phyloP scores from a whole-genome alignment of 1,140 invertebrate genomes.

The Helicoverpa zea region DNA sequence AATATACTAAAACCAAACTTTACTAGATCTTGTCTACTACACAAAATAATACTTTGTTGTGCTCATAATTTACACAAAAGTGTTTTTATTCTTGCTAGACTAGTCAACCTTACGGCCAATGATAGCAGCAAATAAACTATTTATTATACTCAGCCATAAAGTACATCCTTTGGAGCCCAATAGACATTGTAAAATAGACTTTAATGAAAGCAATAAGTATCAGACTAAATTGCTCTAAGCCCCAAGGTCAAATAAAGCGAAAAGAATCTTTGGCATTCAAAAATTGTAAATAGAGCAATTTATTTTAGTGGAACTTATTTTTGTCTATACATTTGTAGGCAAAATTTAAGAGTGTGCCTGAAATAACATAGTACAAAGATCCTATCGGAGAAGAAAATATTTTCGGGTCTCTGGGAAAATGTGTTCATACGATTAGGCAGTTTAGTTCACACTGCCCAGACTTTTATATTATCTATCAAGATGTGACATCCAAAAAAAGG shows the following conservation, averaged over 20 bases:
- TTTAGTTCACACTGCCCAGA: background rate
- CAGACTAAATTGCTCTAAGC: background rate
- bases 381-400: conserved; percentile 30
- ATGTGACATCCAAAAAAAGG: background rate
- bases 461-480: background rate
- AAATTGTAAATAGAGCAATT: background rate
- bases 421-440: background rate
- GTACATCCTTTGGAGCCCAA: background rate
- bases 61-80: no score
- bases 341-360: background rate
- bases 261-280: background rate
- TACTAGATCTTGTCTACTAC: no score
- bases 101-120: background rate
- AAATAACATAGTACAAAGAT: background rate
- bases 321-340: background rate
- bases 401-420: conserved; percentile 4
- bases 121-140: background rate
- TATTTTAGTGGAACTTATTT: background rate
- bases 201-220: conserved; percentile 11
- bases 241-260: conserved; percentile 4
- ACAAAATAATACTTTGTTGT: no score
- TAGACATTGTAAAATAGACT: conserved; percentile 17
- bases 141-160: background rate
- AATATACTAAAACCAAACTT: no score
- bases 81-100: background rate